Percentiles rank a stretch among this genome's conserved stretches.
Evolutionary conservation across 2,113 vertebrate species (phyloP).

Genomic region (Fulmarus glacialis): DNA sequence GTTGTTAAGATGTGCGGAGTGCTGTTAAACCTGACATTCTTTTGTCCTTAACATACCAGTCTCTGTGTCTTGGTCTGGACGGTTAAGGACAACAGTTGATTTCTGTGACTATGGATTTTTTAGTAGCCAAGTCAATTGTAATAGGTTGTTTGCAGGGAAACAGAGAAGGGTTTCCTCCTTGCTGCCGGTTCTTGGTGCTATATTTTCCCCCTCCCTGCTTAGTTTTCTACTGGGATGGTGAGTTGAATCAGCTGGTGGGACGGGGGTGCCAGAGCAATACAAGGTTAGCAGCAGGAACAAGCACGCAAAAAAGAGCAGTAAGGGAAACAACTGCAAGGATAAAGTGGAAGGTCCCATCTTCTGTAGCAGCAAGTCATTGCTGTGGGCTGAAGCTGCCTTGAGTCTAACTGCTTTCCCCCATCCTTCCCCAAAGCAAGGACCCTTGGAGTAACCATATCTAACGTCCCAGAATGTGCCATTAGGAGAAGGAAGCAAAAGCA

Average conservation of each 20-base stretch:
- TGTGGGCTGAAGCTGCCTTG: not conserved
- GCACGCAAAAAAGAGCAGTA: not conserved
- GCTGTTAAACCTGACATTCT: not conserved
- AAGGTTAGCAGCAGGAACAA: not conserved
- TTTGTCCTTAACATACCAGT: not conserved
- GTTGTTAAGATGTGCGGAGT: not conserved
- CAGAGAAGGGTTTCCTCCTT: not conserved
- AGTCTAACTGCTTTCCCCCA: not conserved
- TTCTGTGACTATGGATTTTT: not conserved
- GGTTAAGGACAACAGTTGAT: not conserved
- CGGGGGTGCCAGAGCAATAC: not conserved
- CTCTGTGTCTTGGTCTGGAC: not conserved
- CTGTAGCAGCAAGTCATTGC: not conserved
- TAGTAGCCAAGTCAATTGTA: not conserved
- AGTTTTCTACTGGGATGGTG: not conserved
- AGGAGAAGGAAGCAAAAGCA: not conserved
- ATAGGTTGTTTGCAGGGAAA: not conserved
- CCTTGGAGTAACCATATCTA: not conserved
- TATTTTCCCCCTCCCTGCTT: not conserved
- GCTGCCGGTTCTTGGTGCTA: rapidly evolving
- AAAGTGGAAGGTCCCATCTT: not conserved
- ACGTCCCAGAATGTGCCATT: not conserved
- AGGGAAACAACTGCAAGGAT: not conserved
- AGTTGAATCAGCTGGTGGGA: not conserved
- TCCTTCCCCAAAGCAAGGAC: not conserved